Conservation (phyloP, 2,113 vertebrate genomes). For the Corythornis madagascariensis region DNA sequence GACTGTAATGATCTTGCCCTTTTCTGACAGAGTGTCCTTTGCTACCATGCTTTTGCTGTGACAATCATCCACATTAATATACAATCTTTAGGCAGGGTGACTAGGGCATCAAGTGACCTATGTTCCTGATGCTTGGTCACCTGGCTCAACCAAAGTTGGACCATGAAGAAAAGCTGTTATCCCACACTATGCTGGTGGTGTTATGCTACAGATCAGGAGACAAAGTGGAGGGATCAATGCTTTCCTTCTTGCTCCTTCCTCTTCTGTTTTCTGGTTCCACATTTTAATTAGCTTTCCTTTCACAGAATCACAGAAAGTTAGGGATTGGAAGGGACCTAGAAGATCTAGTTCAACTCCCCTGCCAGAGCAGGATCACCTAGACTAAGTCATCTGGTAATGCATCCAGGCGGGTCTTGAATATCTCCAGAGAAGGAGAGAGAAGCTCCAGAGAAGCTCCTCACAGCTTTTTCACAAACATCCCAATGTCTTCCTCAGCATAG, state of each 20-base stretch:
- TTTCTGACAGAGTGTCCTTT: background rate
- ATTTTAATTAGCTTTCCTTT: background rate
- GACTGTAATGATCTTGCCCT: background rate
- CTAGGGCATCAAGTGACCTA: background rate
- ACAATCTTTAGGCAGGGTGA: background rate
- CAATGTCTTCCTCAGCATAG: rapidly evolving
- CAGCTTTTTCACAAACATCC: background rate
- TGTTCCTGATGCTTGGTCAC: background rate
- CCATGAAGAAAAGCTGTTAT: background rate
- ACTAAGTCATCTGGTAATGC: no score
- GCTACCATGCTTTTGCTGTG: background rate
- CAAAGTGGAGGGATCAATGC: background rate
- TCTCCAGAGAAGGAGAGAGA: no score
- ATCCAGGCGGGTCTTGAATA: no score
- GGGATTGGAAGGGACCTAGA: no score
- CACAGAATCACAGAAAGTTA: no score
- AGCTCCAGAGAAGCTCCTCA: background rate
- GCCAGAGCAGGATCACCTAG: no score
- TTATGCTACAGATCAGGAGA: background rate
- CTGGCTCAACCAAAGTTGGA: background rate
- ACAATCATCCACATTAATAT: background rate
- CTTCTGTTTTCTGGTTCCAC: background rate
- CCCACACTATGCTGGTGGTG: background rate
- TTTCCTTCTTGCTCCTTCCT: background rate
- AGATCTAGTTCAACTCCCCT: no score